A percentile compares a stretch with the other conserved stretches of the same genome.
phyloP scores from a whole-genome alignment of 2,113 vertebrate genomes.

The human region GRCh38 chr14:34011501-34012000 shows the following conservation, averaged over 20 bases:
- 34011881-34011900: background rate
- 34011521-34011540: background rate
- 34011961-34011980: background rate
- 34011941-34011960: background rate
- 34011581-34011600: background rate
- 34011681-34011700: background rate
- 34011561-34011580: background rate
- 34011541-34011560: background rate
- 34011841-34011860: background rate
- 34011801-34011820: background rate
- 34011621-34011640: background rate
- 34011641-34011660: background rate
- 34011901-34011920: background rate
- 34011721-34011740: background rate
- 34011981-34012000: background rate
- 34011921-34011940: background rate
- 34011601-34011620: background rate
- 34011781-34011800: background rate
- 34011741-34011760: background rate
- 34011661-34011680: background rate
- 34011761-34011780: background rate
- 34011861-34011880: background rate
- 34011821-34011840: background rate
- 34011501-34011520: background rate
- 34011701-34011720: slow-evolving; percentile 7